A percentile compares a stretch with the other conserved stretches of the same genome.
phyloP scores from a whole-genome alignment of 2,888 invertebrate species.

The Lithodes maja region DNA sequence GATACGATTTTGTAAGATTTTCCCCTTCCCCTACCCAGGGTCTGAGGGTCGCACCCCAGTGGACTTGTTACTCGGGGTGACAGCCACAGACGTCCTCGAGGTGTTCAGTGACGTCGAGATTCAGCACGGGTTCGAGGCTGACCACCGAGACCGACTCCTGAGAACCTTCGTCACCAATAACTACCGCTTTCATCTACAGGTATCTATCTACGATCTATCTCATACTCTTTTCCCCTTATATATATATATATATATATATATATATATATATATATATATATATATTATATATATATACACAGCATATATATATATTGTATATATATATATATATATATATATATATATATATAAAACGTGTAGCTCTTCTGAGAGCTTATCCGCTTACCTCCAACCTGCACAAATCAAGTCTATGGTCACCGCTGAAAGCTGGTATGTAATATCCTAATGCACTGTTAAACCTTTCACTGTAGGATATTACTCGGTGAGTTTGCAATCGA shows the following conservation, averaged over 20 bases:
- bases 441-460: too few species aligned
- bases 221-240: not conserved
- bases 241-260: not conserved
- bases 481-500: too few species aligned
- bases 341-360: too few species aligned
- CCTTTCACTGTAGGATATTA: too few species aligned
- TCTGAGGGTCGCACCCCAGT: constrained; percentile 60
- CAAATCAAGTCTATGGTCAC: too few species aligned
- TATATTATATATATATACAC: too few species aligned
- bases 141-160: constrained; percentile 89
- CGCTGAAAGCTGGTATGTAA: too few species aligned
- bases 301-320: not conserved
- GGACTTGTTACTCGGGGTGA: constrained; percentile 65
- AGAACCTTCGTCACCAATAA: constrained; percentile 95
- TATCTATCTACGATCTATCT: constrained; percentile 74
- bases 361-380: too few species aligned
- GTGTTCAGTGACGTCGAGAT: constrained; percentile 61
- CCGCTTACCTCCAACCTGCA: too few species aligned
- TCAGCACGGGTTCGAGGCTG: constrained; percentile 77
- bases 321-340: too few species aligned
- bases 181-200: constrained; percentile 95
- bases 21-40: not conserved
- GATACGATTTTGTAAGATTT: too few species aligned
- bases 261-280: not conserved
- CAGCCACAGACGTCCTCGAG: constrained; percentile 58